A percentile compares a stretch with the other conserved stretches of the same genome.
Evolutionary conservation across 2,888 invertebrate genomes (phyloP).

Genomic region (Agriopis aurantiaria): DNA sequence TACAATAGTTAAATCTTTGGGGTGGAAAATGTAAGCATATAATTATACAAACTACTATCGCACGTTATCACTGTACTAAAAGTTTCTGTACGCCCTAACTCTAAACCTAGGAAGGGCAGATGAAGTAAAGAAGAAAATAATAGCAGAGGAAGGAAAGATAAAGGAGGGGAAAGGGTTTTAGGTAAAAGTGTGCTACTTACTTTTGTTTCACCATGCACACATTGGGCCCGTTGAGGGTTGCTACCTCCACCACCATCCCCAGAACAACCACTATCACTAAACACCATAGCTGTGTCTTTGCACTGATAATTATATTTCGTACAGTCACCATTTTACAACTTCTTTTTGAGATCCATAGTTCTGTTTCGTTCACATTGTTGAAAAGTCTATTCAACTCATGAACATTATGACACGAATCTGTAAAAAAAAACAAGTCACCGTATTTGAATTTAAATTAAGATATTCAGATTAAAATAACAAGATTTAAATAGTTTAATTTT

Average conservation of each 20-base stretch:
- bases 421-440: neutral
- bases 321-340: slow-evolving; percentile 59
- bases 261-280: slow-evolving; percentile 54
- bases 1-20: no score
- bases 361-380: slow-evolving; percentile 24
- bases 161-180: neutral
- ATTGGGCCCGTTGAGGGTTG: slow-evolving; percentile 74
- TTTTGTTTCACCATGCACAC: slow-evolving; percentile 84
- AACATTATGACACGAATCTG: slow-evolving; percentile 3
- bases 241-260: slow-evolving; percentile 58
- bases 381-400: neutral
- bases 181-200: slow-evolving; percentile 62
- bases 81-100: neutral
- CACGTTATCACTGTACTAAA: neutral
- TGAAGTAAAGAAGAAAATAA: no score
- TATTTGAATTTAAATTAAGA: no score
- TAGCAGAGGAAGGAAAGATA: no score
- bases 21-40: no score
- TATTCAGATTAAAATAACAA: no score
- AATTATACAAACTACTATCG: no score
- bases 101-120: neutral
- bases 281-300: slow-evolving; percentile 65
- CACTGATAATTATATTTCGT: slow-evolving; percentile 46
- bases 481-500: neutral
- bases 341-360: slow-evolving; percentile 47